Evolutionary conservation across 2,113 vertebrate species (phyloP), one percentile per base, ranked within the genome.

Genomic region (Ariopsis seemanni): DNA sequence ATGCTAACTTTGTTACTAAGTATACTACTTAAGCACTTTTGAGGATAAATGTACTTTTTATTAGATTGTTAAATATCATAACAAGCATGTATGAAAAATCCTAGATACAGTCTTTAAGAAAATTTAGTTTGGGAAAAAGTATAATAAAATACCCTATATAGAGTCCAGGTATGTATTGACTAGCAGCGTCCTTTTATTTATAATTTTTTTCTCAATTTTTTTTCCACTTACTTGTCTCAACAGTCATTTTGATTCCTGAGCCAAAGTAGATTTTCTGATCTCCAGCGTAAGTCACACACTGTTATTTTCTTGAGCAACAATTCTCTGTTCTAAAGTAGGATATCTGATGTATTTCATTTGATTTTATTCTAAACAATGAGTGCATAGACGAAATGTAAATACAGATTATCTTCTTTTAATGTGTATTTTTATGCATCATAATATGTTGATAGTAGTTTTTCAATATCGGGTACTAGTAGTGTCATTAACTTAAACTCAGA

Each of bases 211-310:
- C 9, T 27, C 3, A 57, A 30, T 79, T 77, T 86, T 2, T 57
- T 15, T 57, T 14, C 12, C 18, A 85, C 88, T 90, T 85, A 89
- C 87, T 71, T 83, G 52, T 30, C 22, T 82, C 42, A 60, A 89
- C 62, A 42, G n/a, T 75, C 12, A 89, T 42, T 85, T 89, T 82
- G 15, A 60, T 89, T 78, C 77, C 89, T 58, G 85, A 85, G 48
- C 82, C 85, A 69, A 88, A 87, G 58, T 87, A 60, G 18, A 90
- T 69, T 85, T 14, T 71, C 53, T 20, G 5, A 20, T 42, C 1
- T 83, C 83, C 85, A 60, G 77, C 75, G 20, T 53, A 14, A 89
- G 84, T 86, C 88, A 90, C 89, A 92, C 87, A 89, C 9, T 85
- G 77, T 27, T 17, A 18, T 15, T 30, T n/a, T 2, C 20, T 88